phyloP scores from a whole-genome alignment of 1,140 invertebrate species.

The Pissodes strobi region DNA sequence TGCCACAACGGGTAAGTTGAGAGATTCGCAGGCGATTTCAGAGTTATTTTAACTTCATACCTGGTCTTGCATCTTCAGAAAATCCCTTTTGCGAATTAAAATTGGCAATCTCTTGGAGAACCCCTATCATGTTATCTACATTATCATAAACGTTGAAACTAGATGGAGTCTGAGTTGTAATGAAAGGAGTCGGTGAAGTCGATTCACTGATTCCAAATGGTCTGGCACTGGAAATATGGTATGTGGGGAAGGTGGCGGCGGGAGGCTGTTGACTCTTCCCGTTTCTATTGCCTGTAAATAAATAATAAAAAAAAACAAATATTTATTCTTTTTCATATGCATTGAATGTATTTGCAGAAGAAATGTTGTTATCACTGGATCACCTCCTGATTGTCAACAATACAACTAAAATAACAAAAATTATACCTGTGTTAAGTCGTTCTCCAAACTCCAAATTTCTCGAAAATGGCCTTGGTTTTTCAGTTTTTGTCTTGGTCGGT shows the following conservation, averaged over 20 bases:
- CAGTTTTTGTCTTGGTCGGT: slow-evolving; percentile 31
- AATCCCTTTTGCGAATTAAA: slow-evolving; percentile 27
- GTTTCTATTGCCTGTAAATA: too few species aligned
- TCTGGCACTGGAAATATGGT: slow-evolving; percentile 50
- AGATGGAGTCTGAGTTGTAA: slow-evolving; percentile 28
- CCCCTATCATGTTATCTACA: slow-evolving; percentile 48
- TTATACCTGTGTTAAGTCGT: neutral
- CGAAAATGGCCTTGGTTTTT: slow-evolving; percentile 43
- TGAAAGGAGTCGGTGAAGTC: slow-evolving; percentile 24
- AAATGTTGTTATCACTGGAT: too few species aligned
- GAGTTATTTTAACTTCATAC: too few species aligned
- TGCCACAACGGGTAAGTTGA: too few species aligned
- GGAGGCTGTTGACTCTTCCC: too few species aligned
- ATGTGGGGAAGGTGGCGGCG: too few species aligned
- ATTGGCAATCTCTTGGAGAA: slow-evolving; percentile 45
- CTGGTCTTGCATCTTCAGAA: slow-evolving; percentile 55
- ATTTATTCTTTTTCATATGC: too few species aligned
- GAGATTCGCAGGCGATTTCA: too few species aligned
- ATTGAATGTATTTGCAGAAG: too few species aligned
- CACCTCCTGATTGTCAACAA: too few species aligned
- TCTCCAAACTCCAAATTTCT: neutral
- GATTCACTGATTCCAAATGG: slow-evolving; percentile 39
- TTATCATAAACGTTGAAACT: slow-evolving; percentile 40
- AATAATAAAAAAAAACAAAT: too few species aligned
- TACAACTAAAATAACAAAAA: too few species aligned